Conservation (phyloP, 1,140 invertebrate species). For the Lordiphosa clarofinis region DNA sequence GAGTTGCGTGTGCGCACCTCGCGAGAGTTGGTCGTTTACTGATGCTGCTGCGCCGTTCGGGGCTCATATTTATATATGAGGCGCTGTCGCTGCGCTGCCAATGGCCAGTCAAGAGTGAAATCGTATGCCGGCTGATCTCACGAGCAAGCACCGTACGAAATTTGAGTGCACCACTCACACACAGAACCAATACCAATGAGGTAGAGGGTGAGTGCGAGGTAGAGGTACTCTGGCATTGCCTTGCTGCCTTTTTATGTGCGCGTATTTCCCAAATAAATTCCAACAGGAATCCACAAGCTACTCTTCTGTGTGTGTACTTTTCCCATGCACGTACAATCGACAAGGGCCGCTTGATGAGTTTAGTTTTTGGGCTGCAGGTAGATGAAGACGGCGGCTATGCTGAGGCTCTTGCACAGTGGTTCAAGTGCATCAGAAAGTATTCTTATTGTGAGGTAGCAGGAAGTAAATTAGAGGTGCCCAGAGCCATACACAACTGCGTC, state of each 20-base stretch:
- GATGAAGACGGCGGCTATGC: conserved; percentile 33
- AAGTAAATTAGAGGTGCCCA: too few relatives aligned
- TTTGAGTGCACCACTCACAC: conserved; percentile 72
- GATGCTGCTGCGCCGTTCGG: conserved; percentile 72
- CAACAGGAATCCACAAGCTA: conserved; percentile 73
- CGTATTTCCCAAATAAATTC: conserved; percentile 78
- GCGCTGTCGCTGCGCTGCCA: conserved; percentile 61
- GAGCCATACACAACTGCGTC: too few relatives aligned
- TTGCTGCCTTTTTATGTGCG: conserved; percentile 48
- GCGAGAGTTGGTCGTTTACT: conserved; percentile 75
- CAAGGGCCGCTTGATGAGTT: conserved; percentile 77
- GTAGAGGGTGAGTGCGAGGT: conserved; percentile 8
- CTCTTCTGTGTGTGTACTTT: conserved; percentile 65
- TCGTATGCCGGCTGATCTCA: conserved; percentile 73
- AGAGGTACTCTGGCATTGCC: conserved; percentile 7
- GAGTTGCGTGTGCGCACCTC: conserved; percentile 75
- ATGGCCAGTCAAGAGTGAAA: conserved; percentile 74
- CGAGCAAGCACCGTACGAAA: conserved; percentile 74
- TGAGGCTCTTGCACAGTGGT: conserved; percentile 42
- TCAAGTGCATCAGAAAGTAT: neutral
- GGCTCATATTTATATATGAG: conserved; percentile 78
- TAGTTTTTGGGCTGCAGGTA: conserved; percentile 71
- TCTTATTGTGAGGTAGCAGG: too few relatives aligned
- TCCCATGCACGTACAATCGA: conserved; percentile 77
- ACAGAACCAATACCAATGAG: conserved; percentile 26